Evolutionary conservation across 2,888 invertebrate genomes (phyloP).

Genomic region (Ophion costatus): DNA sequence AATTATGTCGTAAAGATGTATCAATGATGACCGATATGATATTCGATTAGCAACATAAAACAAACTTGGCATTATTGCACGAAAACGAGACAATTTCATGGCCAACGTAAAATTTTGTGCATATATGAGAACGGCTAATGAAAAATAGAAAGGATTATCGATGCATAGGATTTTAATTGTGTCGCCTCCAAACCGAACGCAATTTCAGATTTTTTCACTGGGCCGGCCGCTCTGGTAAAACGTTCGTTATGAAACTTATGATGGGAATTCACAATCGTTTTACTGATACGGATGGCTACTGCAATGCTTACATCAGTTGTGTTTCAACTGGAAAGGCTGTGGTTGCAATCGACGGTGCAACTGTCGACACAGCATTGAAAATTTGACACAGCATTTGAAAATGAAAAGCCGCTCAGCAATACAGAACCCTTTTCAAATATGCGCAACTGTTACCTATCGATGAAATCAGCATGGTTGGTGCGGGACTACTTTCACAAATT

Average conservation of each 20-base stretch:
- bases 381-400: slow-evolving; percentile 72
- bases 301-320: slow-evolving; percentile 77
- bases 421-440: slow-evolving; percentile 72
- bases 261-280: slow-evolving; percentile 82
- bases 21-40: slow-evolving; percentile 27
- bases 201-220: slow-evolving; percentile 70
- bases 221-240: slow-evolving; percentile 73
- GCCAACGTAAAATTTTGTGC: slow-evolving; percentile 61
- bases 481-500: neutral
- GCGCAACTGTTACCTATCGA: slow-evolving; percentile 76
- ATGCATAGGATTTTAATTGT: slow-evolving; percentile 54
- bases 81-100: neutral
- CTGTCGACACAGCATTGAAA: slow-evolving; percentile 71
- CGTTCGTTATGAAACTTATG: slow-evolving; percentile 68
- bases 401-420: slow-evolving; percentile 68
- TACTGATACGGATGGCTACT: slow-evolving; percentile 72
- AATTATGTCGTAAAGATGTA: slow-evolving; percentile 26
- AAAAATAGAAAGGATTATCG: slow-evolving; percentile 65
- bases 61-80: neutral
- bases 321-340: slow-evolving; percentile 75
- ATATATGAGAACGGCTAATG: slow-evolving; percentile 66
- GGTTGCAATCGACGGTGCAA: slow-evolving; percentile 72
- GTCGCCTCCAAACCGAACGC: neutral
- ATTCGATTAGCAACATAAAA: neutral
- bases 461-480: slow-evolving; percentile 69